These are phyloP conservation scores for Colletes gigas DNA, from an alignment of 1,140 invertebrate species.

Conservation along the genomic window DNA sequence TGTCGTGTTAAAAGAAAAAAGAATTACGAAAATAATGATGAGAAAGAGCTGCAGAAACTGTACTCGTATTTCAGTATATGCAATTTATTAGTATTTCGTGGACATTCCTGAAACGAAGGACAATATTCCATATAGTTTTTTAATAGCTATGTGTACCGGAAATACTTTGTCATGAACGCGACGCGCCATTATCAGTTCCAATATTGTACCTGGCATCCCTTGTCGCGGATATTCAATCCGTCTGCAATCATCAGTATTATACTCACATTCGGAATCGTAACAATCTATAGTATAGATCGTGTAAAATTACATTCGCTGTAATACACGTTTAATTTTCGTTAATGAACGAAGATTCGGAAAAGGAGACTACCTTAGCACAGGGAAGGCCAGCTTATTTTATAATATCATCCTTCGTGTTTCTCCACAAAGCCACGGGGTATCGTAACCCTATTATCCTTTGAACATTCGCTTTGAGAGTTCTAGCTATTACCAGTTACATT, in stretches of 20 bases:
- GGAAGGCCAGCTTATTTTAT: too few relatives aligned
- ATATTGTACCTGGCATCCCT: background rate
- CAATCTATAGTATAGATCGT: background rate
- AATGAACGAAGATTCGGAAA: background rate
- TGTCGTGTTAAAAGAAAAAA: background rate
- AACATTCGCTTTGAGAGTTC: too few relatives aligned
- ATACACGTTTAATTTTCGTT: background rate
- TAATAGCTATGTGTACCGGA: background rate
- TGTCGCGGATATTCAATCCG: background rate
- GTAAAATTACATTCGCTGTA: background rate
- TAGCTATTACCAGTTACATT: too few relatives aligned
- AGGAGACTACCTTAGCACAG: too few relatives aligned
- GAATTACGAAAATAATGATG: background rate
- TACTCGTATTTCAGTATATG: background rate
- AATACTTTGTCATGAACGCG: background rate
- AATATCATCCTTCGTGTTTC: too few relatives aligned
- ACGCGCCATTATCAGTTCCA: slow-evolving; percentile 5
- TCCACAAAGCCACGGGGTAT: too few relatives aligned
- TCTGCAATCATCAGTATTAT: slow-evolving; percentile 1
- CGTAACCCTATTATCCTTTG: too few relatives aligned
- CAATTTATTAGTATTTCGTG: slow-evolving; percentile 4
- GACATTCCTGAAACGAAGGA: background rate
- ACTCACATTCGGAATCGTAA: background rate
- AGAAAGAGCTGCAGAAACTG: background rate
- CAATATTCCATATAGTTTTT: slow-evolving; percentile 3